A percentile compares a stretch with the other conserved stretches of the same genome.
Conservation (phyloP, 2,113 vertebrate species). For the Caranx ignobilis region DNA sequence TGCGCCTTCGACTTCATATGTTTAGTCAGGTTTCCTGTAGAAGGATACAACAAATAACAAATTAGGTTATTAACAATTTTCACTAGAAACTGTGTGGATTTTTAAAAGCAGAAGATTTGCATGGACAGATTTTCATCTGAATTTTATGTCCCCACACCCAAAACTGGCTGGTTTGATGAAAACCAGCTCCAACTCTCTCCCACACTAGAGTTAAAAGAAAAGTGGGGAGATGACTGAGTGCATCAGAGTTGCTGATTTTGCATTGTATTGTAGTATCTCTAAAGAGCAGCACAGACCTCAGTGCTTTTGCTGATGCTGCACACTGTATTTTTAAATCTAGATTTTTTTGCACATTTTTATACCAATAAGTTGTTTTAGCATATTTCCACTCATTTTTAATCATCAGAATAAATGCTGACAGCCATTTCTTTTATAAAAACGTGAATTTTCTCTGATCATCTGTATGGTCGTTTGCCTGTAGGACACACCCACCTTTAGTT, state of each 20-base stretch:
- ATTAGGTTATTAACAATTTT: neutral
- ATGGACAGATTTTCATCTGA: neutral
- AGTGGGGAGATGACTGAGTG: neutral
- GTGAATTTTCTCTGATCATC: neutral
- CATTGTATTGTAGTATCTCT: conserved; percentile 3
- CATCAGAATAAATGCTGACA: neutral
- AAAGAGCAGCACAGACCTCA: conserved; percentile 16
- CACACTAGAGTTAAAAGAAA: neutral
- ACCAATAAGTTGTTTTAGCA: neutral
- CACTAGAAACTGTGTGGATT: neutral
- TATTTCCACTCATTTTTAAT: neutral
- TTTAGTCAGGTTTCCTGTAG: conserved; percentile 96
- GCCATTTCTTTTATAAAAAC: neutral
- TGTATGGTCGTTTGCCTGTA: neutral
- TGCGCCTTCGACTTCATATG: conserved; percentile 99
- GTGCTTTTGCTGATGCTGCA: conserved; percentile 8
- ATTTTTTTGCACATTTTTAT: neutral
- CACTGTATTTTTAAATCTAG: conserved; percentile 5
- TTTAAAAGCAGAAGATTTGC: neutral
- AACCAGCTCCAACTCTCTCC: neutral
- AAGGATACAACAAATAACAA: neutral
- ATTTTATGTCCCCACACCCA: neutral
- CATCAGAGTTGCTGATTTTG: conserved; percentile 22
- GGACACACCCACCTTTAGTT: conserved; percentile 92
- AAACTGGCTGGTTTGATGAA: neutral